Conservation (phyloP, 2,113 vertebrate genomes). For the Mustela nigripes region DNA sequence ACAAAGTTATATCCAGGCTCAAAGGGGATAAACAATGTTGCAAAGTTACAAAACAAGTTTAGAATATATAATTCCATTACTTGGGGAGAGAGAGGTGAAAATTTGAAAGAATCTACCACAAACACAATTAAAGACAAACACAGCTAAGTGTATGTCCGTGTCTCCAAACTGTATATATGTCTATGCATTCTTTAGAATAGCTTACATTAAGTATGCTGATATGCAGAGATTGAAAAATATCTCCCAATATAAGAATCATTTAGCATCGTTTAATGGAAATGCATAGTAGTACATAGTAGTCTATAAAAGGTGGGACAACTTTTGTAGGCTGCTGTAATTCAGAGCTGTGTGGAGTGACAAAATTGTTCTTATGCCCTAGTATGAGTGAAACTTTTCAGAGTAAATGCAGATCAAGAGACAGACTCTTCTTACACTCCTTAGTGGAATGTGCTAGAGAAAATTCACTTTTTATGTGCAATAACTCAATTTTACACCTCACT, state of each 20-base stretch:
- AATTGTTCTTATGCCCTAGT: not conserved
- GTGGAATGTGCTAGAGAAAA: not conserved
- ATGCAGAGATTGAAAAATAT: not conserved
- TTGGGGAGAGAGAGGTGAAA: not conserved
- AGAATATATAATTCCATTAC: not conserved
- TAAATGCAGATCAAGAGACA: not conserved
- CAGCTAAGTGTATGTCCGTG: accelerated
- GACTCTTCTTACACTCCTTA: not conserved
- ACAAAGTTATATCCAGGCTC: not conserved
- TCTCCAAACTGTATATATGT: not conserved
- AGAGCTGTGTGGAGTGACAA: not conserved
- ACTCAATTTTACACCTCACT: not conserved
- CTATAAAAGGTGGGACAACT: not conserved
- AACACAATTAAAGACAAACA: not conserved
- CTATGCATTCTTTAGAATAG: not conserved
- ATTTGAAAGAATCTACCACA: not conserved
- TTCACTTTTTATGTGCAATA: not conserved
- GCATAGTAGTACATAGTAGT: no score
- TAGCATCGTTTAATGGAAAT: not conserved
- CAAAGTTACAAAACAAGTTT: not conserved
- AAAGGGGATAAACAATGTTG: not conserved
- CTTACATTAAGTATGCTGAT: not conserved
- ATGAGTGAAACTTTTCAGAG: not conserved
- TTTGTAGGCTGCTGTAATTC: not conserved
- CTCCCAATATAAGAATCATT: not conserved